Evolutionary conservation across 2,113 vertebrate species (phyloP).

Genomic region (Leucosticte australis): DNA sequence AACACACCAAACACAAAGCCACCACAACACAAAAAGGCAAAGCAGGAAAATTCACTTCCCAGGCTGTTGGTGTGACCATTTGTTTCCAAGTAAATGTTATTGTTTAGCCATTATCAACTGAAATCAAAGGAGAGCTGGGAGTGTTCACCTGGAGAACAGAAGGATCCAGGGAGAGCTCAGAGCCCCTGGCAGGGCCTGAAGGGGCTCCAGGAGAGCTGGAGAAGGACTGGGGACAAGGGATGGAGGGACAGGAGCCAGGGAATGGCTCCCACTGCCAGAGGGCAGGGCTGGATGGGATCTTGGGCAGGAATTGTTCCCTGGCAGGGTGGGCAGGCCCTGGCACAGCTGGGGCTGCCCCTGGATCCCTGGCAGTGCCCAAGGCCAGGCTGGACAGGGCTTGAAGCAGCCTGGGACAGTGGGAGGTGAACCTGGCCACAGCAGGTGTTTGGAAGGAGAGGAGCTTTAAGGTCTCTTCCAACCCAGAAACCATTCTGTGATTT

Average conservation of each 20-base stretch:
- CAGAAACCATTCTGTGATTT: background rate
- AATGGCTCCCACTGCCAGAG: background rate
- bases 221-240: background rate
- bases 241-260: background rate
- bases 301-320: background rate
- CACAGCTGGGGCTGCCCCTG: background rate
- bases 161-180: background rate
- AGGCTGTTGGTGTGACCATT: rapidly evolving
- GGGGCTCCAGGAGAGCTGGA: background rate
- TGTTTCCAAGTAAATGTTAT: background rate
- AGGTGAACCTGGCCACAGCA: background rate
- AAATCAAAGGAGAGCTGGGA: background rate
- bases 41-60: background rate
- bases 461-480: background rate
- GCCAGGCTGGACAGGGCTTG: background rate
- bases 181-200: background rate
- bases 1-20: background rate
- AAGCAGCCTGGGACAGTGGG: rapidly evolving
- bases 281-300: background rate
- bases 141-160: background rate
- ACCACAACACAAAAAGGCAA: background rate
- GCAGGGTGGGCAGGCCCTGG: background rate
- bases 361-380: background rate
- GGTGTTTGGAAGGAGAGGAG: background rate
- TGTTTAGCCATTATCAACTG: background rate